Evolutionary conservation across 2,113 vertebrate genomes (phyloP), one percentile per base, ranked within the genome.

Genomic region (Chinchilla lanigera): DNA sequence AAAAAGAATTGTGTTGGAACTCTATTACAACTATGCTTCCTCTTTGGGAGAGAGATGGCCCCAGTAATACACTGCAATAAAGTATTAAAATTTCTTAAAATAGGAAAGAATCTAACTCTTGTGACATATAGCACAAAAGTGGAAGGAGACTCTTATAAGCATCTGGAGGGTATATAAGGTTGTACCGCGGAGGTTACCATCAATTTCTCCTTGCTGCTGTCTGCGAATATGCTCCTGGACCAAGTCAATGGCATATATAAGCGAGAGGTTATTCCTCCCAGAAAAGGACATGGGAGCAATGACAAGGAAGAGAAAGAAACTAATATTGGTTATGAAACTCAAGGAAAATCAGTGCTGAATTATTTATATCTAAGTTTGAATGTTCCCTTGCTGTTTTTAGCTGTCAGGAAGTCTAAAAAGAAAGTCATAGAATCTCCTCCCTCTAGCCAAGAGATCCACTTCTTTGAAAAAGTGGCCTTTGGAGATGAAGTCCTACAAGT

Each of bases 11-110:
- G 50, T 92, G 19, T 93, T 88, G 97, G 94, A 86, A 22, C 58
- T 95, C 98, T 98, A 98, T 98, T 98, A 96, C 71, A 97, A 17
- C 13, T n/a, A 96, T 81, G 82, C 52, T 98, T 98, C 96, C 93
- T 98, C 56, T 81, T 93, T n/a, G 8, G 52, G 54, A 56, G 19
- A 17, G 33, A 69, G 86, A 58, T 35, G 84, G 63, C 89, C 95
- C 58, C 2, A 92, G 73, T 24, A 97, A 89, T 65, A 44, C 85
- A 78, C 19, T 87, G 67, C 69, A 97, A 97, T 90, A 98, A 98
- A 98, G 95, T 24, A 97, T 86, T 97, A 94, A 95, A 97, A 91
- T 33, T 86, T 86, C 90, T 93, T 60, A 94, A 96, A 90, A 88
- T 93, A 69, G 90, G 73, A 97, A 93, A 89, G 91, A 97, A 94